A percentile compares a stretch with the other conserved stretches of the same genome.
These are phyloP conservation scores for Caenorhabditis zanzibari DNA, from an alignment of 2,888 invertebrate genomes.

Conservation along the genomic window DNA sequence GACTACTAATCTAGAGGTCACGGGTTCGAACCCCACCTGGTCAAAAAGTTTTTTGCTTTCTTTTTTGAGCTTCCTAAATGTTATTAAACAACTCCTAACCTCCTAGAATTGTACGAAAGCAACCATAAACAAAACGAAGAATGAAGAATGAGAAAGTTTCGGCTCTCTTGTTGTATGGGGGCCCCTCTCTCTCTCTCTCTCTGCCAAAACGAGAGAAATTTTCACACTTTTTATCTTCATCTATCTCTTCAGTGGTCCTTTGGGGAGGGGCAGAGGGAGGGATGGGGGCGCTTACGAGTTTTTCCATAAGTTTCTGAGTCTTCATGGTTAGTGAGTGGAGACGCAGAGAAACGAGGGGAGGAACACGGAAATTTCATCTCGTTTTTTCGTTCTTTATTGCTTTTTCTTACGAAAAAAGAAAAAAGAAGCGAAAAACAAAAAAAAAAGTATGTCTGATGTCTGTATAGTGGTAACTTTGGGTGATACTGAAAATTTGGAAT, in stretches of 20 bases:
- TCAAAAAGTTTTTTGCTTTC: not conserved
- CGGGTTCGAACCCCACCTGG: not conserved
- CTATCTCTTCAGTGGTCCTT: conserved; percentile 29
- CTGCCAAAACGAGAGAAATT: conserved; percentile 16
- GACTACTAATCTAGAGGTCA: too few relatives aligned
- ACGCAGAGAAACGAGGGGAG: conserved; percentile 1
- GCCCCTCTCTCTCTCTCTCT: not conserved
- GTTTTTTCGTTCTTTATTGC: conserved; percentile 35
- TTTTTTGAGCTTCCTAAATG: not conserved
- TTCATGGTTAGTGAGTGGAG: not conserved
- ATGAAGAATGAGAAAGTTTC: conserved; percentile 1
- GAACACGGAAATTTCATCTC: conserved; percentile 35
- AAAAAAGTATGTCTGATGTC: conserved; percentile 5
- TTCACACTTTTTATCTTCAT: conserved; percentile 44
- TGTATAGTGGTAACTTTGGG: not conserved
- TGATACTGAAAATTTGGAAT: not conserved
- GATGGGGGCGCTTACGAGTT: conserved; percentile 33
- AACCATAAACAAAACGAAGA: not conserved
- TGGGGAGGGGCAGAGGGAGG: conserved; percentile 1
- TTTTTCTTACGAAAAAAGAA: conserved; percentile 20
- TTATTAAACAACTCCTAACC: not conserved
- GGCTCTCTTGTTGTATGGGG: too few relatives aligned
- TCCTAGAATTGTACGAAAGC: not conserved
- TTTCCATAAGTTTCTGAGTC: conserved; percentile 43
- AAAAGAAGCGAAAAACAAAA: not conserved